phyloP scores from a whole-genome alignment of 1,140 invertebrate species.

The Scaptodrosophila lebanonensis region DNA sequence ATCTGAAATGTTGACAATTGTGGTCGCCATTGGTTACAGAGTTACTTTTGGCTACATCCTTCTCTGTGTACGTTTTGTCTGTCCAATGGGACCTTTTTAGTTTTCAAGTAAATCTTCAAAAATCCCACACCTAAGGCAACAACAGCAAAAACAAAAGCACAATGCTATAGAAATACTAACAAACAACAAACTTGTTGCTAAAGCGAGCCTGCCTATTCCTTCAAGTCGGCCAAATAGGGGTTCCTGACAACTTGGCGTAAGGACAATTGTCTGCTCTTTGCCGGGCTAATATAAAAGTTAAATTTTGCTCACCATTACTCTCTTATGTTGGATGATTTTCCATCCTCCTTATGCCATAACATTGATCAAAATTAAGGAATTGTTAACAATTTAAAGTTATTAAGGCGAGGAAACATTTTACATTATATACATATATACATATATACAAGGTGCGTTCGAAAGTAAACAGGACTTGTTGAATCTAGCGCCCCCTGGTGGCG shows the following conservation, averaged over 20 bases:
- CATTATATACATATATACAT: too few species aligned
- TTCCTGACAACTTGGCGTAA: slow-evolving; percentile 24
- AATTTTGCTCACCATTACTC: too few species aligned
- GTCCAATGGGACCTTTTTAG: slow-evolving; percentile 64
- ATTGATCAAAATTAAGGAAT: slow-evolving; percentile 69
- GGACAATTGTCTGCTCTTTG: slow-evolving; percentile 6
- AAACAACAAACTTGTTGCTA: slow-evolving; percentile 70
- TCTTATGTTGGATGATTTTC: neutral
- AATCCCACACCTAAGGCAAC: slow-evolving; percentile 28
- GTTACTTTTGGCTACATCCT: neutral
- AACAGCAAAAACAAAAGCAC: slow-evolving; percentile 47
- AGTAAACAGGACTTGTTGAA: too few species aligned
- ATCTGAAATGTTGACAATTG: slow-evolving; percentile 65
- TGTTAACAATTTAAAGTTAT: slow-evolving; percentile 55
- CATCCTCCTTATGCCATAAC: slow-evolving; percentile 56
- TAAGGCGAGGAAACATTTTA: too few species aligned
- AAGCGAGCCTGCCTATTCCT: slow-evolving; percentile 10
- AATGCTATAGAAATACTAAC: slow-evolving; percentile 66
- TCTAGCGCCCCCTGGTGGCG: too few species aligned
- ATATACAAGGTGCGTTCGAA: too few species aligned
- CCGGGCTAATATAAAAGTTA: too few species aligned
- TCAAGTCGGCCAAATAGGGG: slow-evolving; percentile 7
- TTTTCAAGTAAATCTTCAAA: slow-evolving; percentile 64
- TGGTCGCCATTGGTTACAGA: slow-evolving; percentile 16
- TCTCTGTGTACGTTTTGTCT: slow-evolving; percentile 25